Base-by-base conservation (phyloP, 1,140 invertebrate genomes). In the Tetramorium simillimum region DNA sequence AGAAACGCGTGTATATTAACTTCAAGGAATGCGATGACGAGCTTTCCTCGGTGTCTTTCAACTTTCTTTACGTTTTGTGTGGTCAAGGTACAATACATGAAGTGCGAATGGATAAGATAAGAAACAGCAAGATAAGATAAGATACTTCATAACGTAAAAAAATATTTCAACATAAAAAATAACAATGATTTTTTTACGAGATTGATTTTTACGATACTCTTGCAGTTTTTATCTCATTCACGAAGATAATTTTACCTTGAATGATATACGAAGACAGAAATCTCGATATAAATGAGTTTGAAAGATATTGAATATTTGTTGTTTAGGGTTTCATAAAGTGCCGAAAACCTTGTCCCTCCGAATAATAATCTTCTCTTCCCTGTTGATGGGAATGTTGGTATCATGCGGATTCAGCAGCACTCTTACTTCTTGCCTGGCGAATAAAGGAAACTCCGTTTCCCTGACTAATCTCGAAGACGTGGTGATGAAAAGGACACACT, bases 361-460 rank as follows among this genome's bases (percentile, higher is more conserved):
- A 60, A 49, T 92, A 21, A 85, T 91, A 16, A 75, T 91, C 3
- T 18, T 93, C 40, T 89, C 90, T 0, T 81, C 82, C 18, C 58
- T 93, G 16, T 72, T 91, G 70, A 91, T 91, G 85, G 91, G 92
- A 72, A 88, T 93, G 73, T 65, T 93, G n/a, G 56, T 93, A 67
- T 87, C 88, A 0, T 90, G 85, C 37, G 92, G 88, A 49, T 93
- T 93, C 37, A 92, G 86, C 58, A 93, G 92, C 53, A 90, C 87
- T 21, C 73, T 93, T 2, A 91, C 90, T 12, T 93, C 93, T 16
- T 90, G 85, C 70, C 76, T 93, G n/a, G 82, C 91, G 3, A 91
- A 87, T 28, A 85, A 77, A 21, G 78, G 88, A 63, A 87, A 86
- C 16, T 89, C 60, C 1, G 49, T 93, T 18, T 88, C 89, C 18